These are phyloP conservation scores for Poeciliopsis turrubarensis DNA, from an alignment of 2,113 vertebrate species.

Conservation along the genomic window DNA sequence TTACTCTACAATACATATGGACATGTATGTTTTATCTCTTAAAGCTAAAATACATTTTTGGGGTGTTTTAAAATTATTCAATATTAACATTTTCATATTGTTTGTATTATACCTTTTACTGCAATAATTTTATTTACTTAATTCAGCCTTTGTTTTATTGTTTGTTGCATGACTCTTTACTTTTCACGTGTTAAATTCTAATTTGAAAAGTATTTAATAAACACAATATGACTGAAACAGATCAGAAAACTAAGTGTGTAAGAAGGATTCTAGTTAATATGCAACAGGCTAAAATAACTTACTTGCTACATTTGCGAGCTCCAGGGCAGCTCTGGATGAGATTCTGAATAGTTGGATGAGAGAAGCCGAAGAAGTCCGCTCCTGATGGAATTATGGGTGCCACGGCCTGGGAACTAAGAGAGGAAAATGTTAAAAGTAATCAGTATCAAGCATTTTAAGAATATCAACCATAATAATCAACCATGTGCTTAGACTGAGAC, in stretches of 20 bases:
- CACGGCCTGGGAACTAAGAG: constrained; percentile 77
- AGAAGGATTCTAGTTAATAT: not conserved
- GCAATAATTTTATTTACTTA: not conserved
- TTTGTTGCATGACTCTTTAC: not conserved
- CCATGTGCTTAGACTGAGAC: too few relatives aligned
- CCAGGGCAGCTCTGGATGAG: constrained; percentile 91
- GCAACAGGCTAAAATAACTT: constrained; percentile 27
- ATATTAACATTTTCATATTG: too few relatives aligned
- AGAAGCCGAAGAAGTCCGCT: constrained; percentile 91
- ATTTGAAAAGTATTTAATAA: not conserved
- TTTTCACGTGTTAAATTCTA: not conserved
- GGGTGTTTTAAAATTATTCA: too few relatives aligned
- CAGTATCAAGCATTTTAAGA: not conserved
- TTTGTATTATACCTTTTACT: too few relatives aligned
- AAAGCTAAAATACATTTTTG: too few relatives aligned
- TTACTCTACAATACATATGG: too few relatives aligned
- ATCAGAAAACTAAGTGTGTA: not conserved
- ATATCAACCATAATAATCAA: too few relatives aligned
- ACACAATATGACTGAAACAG: not conserved
- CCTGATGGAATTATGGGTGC: constrained; percentile 80
- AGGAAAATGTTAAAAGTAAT: not conserved
- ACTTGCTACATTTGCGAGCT: constrained; percentile 88
- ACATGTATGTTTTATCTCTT: too few relatives aligned
- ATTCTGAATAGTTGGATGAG: constrained; percentile 89
- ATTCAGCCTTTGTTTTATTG: not conserved